These are phyloP conservation scores for Torymus aiolomorphi DNA, from an alignment of 2,888 invertebrate genomes.

Conservation along the genomic window DNA sequence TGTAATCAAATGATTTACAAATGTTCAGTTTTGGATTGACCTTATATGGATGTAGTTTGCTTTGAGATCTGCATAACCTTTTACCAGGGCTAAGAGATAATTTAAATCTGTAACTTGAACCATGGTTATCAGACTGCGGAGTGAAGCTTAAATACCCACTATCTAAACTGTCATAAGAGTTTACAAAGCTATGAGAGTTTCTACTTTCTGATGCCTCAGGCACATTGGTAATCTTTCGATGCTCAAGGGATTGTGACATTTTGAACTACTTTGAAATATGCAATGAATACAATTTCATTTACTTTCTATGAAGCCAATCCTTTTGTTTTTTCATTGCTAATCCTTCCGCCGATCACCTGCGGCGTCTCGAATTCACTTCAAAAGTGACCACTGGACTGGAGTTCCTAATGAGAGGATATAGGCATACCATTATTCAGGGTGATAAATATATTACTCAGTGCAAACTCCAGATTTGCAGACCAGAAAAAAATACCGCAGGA, in stretches of 20 bases:
- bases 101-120: slow-evolving; percentile 13
- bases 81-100: slow-evolving; percentile 3
- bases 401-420: too few species aligned
- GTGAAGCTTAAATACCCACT: slow-evolving; percentile 68
- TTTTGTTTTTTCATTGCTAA: too few species aligned
- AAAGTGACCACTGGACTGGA: too few species aligned
- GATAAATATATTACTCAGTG: too few species aligned
- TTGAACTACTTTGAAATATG: neutral
- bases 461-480: too few species aligned
- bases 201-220: neutral
- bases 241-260: neutral
- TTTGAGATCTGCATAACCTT: neutral
- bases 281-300: too few species aligned
- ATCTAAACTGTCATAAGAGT: slow-evolving; percentile 62
- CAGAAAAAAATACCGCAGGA: too few species aligned
- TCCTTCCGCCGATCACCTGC: too few species aligned
- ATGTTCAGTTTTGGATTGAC: neutral
- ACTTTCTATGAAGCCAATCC: too few species aligned
- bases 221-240: neutral
- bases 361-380: too few species aligned
- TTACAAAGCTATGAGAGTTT: neutral
- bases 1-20: neutral
- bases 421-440: too few species aligned
- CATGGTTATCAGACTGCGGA: slow-evolving; percentile 46
- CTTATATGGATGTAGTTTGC: slow-evolving; percentile 6